Base-by-base conservation (phyloP, 2,888 invertebrate species). In the Rhorus exstirpatorius region DNA sequence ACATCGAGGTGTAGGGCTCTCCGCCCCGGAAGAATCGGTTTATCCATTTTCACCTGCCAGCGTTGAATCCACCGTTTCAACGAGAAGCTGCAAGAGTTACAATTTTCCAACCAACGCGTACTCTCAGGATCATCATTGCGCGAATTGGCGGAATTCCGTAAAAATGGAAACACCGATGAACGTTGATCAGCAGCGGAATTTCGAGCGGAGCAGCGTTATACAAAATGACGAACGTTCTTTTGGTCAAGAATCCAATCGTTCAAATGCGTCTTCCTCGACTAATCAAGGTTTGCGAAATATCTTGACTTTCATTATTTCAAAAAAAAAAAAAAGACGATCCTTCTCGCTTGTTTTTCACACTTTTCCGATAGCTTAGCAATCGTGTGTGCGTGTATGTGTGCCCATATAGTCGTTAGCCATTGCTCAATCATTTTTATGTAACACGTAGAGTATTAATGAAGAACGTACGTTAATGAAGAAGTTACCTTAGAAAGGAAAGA, bases 41-140 rank as follows among this genome's bases (percentile, higher is more conserved):
- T 84, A 84, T 84, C 85, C 86, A 1, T 19, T 80, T 3, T 86
- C 87, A 38, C 87, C 87, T 0, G 79, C 78, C 3, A 87, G 87
- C 70, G 74, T 84, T 21, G 84, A 85, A 46, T 86, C 86, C 0
- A 60, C 49, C 19, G 74, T 67, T 10, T 87, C 86, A 6, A 77
- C 75, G 6, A 76, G 65, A 10, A 86, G 85, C 60, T 79, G 85
- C 79, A 67, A 70, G 1, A 77, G 77, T 24, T 77, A 79, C 51
- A 60, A 83, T 65, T 51, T 46, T 53, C 19, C 14, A 19, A 8
- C 31, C 38, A 49, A 67, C 44, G 41, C 49, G 0, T 71, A 63
- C 24, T 44, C 67, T 3, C 79, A 67, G 31, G 61, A 78, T 21
- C 82, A 80, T 31, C 44, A 53, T 2, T 51, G 60, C 51, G 49